Conservation (phyloP, 2,888 invertebrate genomes). For the Lycocerus yunnanus region DNA sequence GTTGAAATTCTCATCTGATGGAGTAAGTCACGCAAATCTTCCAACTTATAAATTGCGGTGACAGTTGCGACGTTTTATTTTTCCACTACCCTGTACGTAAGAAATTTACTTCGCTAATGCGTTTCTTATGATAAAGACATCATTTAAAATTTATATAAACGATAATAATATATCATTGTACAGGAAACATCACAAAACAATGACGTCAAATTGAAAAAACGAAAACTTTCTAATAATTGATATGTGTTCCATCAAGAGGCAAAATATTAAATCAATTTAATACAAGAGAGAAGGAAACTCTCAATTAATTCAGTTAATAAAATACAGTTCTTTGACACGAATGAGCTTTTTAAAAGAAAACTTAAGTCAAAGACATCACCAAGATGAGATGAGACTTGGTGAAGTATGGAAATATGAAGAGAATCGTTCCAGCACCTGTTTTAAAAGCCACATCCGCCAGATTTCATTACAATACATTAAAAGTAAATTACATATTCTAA, state of each 20-base stretch:
- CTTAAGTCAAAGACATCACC: not conserved
- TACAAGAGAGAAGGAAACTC: not conserved
- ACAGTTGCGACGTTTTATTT: not conserved
- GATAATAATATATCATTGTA: not conserved
- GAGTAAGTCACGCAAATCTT: not conserved
- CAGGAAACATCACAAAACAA: not conserved
- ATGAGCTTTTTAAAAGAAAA: not conserved
- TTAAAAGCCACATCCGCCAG: slow-evolving; percentile 32
- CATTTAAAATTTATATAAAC: not conserved
- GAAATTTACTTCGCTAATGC: too few relatives aligned
- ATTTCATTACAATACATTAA: slow-evolving; percentile 34
- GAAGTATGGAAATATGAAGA: not conserved
- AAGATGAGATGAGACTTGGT: not conserved
- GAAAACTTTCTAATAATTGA: not conserved
- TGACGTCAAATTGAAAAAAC: not conserved
- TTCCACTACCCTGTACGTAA: not conserved
- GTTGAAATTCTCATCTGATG: not conserved
- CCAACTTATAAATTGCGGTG: not conserved
- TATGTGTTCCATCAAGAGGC: not conserved
- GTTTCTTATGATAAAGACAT: not conserved
- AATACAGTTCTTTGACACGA: slow-evolving; percentile 3
- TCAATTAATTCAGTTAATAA: not conserved
- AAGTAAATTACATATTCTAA: slow-evolving; percentile 28
- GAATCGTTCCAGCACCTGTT: slow-evolving; percentile 26
- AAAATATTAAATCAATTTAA: not conserved